Conservation (phyloP, 1,140 invertebrate genomes). For the Drosophila sturtevanti region DNA sequence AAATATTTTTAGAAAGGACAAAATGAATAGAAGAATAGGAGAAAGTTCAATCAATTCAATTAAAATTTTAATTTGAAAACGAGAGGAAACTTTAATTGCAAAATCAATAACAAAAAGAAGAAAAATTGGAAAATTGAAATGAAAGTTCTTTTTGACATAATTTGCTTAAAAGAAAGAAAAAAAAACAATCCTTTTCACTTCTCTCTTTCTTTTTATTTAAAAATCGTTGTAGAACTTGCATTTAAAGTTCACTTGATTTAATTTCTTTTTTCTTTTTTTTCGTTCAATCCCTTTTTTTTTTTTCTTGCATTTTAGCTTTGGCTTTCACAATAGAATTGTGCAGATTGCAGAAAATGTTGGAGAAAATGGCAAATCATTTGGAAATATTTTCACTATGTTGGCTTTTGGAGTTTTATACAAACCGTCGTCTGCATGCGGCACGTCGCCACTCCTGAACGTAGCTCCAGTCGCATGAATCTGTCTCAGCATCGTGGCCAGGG, state of each 20-base stretch:
- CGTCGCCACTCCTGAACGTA: slow-evolving; percentile 88
- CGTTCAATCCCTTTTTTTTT: slow-evolving; percentile 29
- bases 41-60: too few relatives aligned
- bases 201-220: not conserved
- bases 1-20: too few relatives aligned
- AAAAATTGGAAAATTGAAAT: not conserved
- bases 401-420: not conserved
- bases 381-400: slow-evolving; percentile 51
- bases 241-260: not conserved
- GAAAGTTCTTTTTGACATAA: not conserved
- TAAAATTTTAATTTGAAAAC: too few relatives aligned
- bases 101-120: not conserved
- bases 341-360: slow-evolving; percentile 16
- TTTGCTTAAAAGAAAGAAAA: not conserved
- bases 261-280: not conserved
- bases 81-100: not conserved
- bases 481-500: slow-evolving; percentile 77
- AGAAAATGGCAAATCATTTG: slow-evolving; percentile 56
- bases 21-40: too few relatives aligned
- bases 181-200: not conserved
- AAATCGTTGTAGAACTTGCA: not conserved
- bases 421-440: slow-evolving; percentile 67
- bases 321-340: slow-evolving; percentile 56
- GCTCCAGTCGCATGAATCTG: slow-evolving; percentile 87
- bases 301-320: slow-evolving; percentile 18